Conservation (phyloP, 1,140 invertebrate species). For the Lutraria rhynchaena region DNA sequence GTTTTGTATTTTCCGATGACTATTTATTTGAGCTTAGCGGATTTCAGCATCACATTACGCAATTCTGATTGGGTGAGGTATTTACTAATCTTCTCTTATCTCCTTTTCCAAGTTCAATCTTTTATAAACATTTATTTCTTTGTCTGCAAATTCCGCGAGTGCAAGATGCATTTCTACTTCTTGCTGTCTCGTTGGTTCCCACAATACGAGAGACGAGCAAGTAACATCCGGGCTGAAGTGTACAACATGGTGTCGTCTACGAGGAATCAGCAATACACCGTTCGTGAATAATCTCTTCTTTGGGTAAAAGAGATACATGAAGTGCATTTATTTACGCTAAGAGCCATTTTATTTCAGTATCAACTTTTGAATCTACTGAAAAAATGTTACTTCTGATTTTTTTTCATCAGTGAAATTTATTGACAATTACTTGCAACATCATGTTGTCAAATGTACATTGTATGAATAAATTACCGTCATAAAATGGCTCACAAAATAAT, state of each 20-base stretch:
- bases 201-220: background rate
- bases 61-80: background rate
- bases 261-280: too few species aligned
- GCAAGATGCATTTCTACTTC: slow-evolving; percentile 1
- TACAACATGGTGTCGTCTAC: slow-evolving; percentile 28
- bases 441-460: too few species aligned
- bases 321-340: too few species aligned
- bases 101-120: background rate
- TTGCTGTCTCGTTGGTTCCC: background rate
- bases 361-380: too few species aligned
- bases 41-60: background rate
- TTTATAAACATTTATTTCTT: slow-evolving; percentile 18
- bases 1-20: background rate
- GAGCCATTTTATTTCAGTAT: too few species aligned
- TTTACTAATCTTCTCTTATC: background rate
- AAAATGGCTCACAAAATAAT: too few species aligned
- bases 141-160: slow-evolving; percentile 25
- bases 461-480: too few species aligned
- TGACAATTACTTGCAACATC: too few species aligned
- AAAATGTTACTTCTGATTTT: too few species aligned
- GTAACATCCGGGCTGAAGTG: background rate
- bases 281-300: too few species aligned
- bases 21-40: background rate
- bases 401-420: too few species aligned
- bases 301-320: too few species aligned